Conservation (phyloP, 2,888 invertebrate species). For the Drosophila fungiperda region DNA sequence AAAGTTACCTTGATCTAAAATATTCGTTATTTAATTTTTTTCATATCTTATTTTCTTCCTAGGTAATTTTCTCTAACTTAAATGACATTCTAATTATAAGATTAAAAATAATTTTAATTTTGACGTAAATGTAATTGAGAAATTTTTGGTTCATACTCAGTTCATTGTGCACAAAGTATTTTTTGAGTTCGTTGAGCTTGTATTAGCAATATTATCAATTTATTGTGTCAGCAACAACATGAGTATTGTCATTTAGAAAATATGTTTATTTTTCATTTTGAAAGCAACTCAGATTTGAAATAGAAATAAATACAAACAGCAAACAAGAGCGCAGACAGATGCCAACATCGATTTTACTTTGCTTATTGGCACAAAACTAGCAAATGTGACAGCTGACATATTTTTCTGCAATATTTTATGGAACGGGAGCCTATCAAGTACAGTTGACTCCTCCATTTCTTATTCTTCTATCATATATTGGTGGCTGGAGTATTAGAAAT, state of each 20-base stretch:
- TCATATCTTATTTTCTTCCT: not conserved
- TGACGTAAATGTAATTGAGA: not conserved
- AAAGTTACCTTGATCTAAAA: not conserved
- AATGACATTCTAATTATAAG: not conserved
- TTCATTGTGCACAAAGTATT: not conserved
- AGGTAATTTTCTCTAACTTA: not conserved
- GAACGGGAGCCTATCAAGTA: constrained; percentile 4
- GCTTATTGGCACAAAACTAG: constrained; percentile 37
- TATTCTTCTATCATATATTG: constrained; percentile 1
- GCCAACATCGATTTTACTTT: constrained; percentile 71
- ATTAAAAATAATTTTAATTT: not conserved
- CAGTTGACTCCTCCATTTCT: constrained; percentile 2
- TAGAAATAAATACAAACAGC: constrained; percentile 49
- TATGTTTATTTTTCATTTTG: constrained; percentile 79
- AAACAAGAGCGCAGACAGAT: constrained; percentile 41
- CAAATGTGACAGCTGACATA: constrained; percentile 63
- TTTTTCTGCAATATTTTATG: constrained; percentile 35
- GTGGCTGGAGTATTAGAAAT: constrained; percentile 2
- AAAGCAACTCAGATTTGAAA: constrained; percentile 42
- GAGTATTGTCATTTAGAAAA: constrained; percentile 73
- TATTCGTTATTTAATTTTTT: not conserved
- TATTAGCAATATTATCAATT: constrained; percentile 71
- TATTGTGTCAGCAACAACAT: constrained; percentile 26
- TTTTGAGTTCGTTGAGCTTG: constrained; percentile 17
- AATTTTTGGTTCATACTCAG: not conserved